Conservation (phyloP, 2,888 invertebrate genomes). For the Eurytoma adleriae region DNA sequence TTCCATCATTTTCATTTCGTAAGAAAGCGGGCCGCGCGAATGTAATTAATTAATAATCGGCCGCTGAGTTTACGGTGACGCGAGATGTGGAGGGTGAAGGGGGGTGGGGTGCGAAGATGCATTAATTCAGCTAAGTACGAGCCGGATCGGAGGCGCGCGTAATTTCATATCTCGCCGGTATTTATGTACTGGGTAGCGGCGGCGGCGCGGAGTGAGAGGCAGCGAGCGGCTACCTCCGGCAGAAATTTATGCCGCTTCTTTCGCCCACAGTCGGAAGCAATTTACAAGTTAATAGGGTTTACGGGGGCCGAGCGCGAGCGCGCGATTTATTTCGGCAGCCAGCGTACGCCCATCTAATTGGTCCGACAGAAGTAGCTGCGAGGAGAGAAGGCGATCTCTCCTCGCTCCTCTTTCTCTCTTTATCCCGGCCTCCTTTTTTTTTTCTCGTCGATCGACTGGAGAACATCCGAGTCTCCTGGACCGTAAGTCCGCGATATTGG, state of each 20-base stretch:
- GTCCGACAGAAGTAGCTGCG: conserved; percentile 33
- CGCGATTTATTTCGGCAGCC: conserved; percentile 61
- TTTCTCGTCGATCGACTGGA: conserved; percentile 4
- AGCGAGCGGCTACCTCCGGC: conserved; percentile 5
- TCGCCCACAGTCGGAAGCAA: conserved; percentile 73
- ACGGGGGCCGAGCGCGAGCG: conserved; percentile 56
- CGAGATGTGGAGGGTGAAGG: background rate
- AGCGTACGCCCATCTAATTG: conserved; percentile 64
- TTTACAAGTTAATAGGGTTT: conserved; percentile 76
- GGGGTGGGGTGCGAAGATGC: background rate
- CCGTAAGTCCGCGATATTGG: background rate
- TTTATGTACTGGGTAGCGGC: conserved; percentile 49
- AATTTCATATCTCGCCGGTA: conserved; percentile 47
- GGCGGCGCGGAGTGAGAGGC: conserved; percentile 13
- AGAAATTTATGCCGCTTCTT: conserved; percentile 68
- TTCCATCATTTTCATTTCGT: no score
- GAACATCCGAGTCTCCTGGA: no score
- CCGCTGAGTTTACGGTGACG: background rate
- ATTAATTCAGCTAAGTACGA: background rate
- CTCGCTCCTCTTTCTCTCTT: conserved; percentile 31
- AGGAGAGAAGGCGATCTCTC: background rate
- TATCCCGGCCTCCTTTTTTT: conserved; percentile 27
- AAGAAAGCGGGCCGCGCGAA: background rate
- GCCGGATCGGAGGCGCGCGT: conserved; percentile 3
- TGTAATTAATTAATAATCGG: conserved; percentile 41